Percentiles rank a stretch among this genome's conserved stretches.
Evolutionary conservation across 2,888 invertebrate genomes (phyloP).

Genomic region (Periphyllus acericola): DNA sequence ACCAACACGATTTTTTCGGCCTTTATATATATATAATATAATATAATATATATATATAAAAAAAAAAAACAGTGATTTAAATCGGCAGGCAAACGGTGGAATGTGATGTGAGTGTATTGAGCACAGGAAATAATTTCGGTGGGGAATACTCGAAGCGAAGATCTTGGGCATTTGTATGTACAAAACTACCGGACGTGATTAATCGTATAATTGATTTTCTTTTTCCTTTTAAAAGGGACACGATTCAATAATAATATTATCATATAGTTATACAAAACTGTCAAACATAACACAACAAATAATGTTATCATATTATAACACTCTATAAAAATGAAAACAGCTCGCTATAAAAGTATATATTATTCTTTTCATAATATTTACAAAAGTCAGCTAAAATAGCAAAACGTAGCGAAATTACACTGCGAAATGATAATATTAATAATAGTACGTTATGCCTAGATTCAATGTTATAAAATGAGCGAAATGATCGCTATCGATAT

Average conservation of each 20-base stretch:
- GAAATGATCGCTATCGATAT: slow-evolving; percentile 25
- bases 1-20: not conserved
- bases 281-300: slow-evolving; percentile 57
- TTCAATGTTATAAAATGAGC: slow-evolving; percentile 26
- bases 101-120: slow-evolving; percentile 54
- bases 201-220: not conserved
- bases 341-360: slow-evolving; percentile 53
- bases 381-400: slow-evolving; percentile 48
- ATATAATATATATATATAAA: not conserved
- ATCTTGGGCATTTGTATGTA: not conserved
- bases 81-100: slow-evolving; percentile 30
- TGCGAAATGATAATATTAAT: slow-evolving; percentile 26
- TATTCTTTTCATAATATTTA: slow-evolving; percentile 44
- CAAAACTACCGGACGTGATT: not conserved
- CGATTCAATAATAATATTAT: slow-evolving; percentile 34
- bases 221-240: not conserved
- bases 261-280: slow-evolving; percentile 28
- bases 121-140: slow-evolving; percentile 59
- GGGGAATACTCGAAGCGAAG: slow-evolving; percentile 47
- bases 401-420: slow-evolving; percentile 18
- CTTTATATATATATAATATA: not conserved
- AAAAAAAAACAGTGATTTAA: slow-evolving; percentile 28
- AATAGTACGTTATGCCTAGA: slow-evolving; percentile 23
- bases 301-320: slow-evolving; percentile 40
- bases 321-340: slow-evolving; percentile 60